Evolutionary conservation across 2,113 vertebrate species (phyloP), one percentile per base, ranked within the genome.

Genomic region (Pardalotus punctatus): DNA sequence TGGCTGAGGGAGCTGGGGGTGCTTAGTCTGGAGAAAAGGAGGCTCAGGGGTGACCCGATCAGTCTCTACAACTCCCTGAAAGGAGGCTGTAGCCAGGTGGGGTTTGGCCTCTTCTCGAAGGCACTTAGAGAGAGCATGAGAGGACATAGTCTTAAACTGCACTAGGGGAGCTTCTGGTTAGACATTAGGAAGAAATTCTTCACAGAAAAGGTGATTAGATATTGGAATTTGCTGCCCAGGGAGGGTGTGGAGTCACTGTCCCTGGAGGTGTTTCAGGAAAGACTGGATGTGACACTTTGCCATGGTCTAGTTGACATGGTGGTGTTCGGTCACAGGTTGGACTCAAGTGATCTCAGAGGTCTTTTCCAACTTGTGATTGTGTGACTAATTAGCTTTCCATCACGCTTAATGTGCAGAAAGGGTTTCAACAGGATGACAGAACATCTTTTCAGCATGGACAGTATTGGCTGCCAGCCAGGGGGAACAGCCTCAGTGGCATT

Each of bases 381-480:
- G 54, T 45, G 45, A 45, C 15, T 61, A 23, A 11, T 16, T 23
- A 33, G 6, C 33, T 77, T 43, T 43, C 62, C 36, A 5, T 60
- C 54, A 28, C 53, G 27, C 11, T 38, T 23, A 24, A 45, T 33
- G 38, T 38, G 38, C 38, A 78, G 45, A 28, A 53, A 23, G 17
- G 13, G 5, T 60, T 70, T 51, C 56, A 8, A 2, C 7, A 12
- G 51, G 6, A 10, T 3, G 27, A 3, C 7, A 69, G 35, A 23
- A 22, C 15, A 3, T 1, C 36, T 13, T 9, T 33, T 33, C 25
- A 6, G 66, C 23, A 62, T 1, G 6, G 14, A 2, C 5, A 4
- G 29, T 5, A 4, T 16, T 43, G 10, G 6, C 38, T 14, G 5
- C 14, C 24, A 19, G 28, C 40, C 25, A 4, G 24, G n/a, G 43